Conservation (phyloP, 2,888 invertebrate species). For the Cryptocheilus praepositus region DNA sequence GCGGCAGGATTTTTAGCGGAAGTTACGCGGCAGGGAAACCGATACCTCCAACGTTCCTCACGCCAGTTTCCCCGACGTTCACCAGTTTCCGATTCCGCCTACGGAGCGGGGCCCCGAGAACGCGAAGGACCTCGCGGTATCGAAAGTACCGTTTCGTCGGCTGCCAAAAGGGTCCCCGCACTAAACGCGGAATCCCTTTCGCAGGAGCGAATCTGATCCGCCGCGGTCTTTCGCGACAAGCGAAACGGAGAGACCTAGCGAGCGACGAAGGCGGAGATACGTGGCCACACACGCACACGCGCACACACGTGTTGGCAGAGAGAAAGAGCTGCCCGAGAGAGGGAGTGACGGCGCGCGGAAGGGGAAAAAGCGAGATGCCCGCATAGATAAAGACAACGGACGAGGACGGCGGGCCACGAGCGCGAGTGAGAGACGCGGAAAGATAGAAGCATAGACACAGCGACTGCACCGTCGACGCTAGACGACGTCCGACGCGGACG, state of each 20-base stretch:
- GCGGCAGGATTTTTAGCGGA: no score
- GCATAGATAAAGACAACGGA: slow-evolving; percentile 10
- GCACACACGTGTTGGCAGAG: background rate
- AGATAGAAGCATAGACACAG: background rate
- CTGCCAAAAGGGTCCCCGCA: slow-evolving; percentile 11
- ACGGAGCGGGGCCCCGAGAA: background rate
- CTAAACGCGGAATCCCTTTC: slow-evolving; percentile 11
- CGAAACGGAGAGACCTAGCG: no score
- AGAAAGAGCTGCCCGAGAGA: slow-evolving; percentile 11
- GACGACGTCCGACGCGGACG: slow-evolving; percentile 14
- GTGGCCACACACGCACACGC: no score
- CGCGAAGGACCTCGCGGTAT: slow-evolving; percentile 26
- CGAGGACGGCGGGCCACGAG: background rate
- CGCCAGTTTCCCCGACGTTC: no score
- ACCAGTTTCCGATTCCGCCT: no score
- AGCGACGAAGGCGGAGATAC: no score
- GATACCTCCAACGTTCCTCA: no score
- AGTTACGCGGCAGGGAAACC: no score
- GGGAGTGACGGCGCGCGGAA: slow-evolving; percentile 1
- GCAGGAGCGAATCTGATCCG: slow-evolving; percentile 2
- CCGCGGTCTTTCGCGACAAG: no score
- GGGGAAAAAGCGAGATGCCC: slow-evolving; percentile 8
- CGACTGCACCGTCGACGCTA: slow-evolving; percentile 13
- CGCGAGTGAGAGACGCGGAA: slow-evolving; percentile 5
- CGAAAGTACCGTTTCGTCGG: slow-evolving; percentile 25